A percentile compares a stretch with the other conserved stretches of the same genome.
These are phyloP conservation scores for Nyctibius grandis DNA, from an alignment of 2,797 vertebrate genomes.

Conservation along the genomic window DNA sequence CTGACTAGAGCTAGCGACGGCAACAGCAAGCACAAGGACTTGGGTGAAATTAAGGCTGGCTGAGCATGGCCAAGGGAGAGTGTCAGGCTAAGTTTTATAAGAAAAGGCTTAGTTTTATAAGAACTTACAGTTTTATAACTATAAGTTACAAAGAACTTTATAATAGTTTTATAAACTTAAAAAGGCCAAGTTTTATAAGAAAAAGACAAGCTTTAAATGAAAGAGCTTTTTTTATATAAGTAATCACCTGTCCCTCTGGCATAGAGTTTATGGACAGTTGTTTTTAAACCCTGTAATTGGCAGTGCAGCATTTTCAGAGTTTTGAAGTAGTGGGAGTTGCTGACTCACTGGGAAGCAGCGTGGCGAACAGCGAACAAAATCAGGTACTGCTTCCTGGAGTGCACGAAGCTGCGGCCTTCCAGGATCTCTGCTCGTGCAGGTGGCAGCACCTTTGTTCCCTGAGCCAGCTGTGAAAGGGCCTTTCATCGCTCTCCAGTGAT, in stretches of 20 bases:
- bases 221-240: background rate
- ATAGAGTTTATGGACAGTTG: background rate
- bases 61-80: background rate
- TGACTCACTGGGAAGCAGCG: fast-evolving
- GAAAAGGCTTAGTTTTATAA: background rate
- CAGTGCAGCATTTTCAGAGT: background rate
- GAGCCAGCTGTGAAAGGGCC: background rate
- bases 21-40: background rate
- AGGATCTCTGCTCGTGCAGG: background rate
- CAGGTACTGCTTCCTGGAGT: background rate
- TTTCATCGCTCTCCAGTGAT: background rate
- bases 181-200: background rate
- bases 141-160: background rate
- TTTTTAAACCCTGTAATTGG: background rate
- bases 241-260: background rate
- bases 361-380: background rate
- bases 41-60: background rate
- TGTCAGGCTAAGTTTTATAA: background rate
- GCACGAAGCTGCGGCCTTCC: background rate
- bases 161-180: background rate
- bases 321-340: background rate
- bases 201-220: background rate
- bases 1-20: background rate
- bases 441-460: background rate
- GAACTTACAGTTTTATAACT: background rate